Evolutionary conservation across 2,113 vertebrate genomes (phyloP).

Genomic region (Chaenogobius annularis): DNA sequence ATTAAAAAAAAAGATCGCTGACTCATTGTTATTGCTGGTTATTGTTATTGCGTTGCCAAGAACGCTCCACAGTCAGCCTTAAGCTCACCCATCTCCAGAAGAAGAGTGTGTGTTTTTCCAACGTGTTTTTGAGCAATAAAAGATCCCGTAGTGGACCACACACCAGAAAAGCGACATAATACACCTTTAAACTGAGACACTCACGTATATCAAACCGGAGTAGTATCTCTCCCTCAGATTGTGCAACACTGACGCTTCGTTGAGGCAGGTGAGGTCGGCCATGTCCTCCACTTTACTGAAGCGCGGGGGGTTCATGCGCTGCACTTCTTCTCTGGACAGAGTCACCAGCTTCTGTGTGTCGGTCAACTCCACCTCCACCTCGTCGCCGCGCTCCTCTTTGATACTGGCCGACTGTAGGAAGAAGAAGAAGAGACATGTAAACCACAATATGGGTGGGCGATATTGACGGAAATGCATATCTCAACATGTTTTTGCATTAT

Average conservation of each 20-base stretch:
- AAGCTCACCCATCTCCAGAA: too few relatives aligned
- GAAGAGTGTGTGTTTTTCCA: too few relatives aligned
- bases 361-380: slow-evolving; percentile 82
- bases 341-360: slow-evolving; percentile 75
- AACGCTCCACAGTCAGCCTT: too few relatives aligned
- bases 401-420: slow-evolving; percentile 76
- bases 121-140: too few relatives aligned
- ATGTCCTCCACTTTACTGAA: slow-evolving; percentile 86
- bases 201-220: slow-evolving; percentile 83
- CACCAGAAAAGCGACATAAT: too few relatives aligned
- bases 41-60: too few relatives aligned
- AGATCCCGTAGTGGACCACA: too few relatives aligned
- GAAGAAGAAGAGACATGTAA: not conserved
- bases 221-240: slow-evolving; percentile 82
- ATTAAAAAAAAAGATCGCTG: too few relatives aligned
- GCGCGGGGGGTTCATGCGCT: slow-evolving; percentile 83
- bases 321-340: slow-evolving; percentile 79
- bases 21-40: too few relatives aligned
- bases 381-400: slow-evolving; percentile 76
- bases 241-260: slow-evolving; percentile 82
- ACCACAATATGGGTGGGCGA: too few relatives aligned
- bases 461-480: too few relatives aligned
- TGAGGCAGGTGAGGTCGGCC: slow-evolving; percentile 85
- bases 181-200: slow-evolving; percentile 19
- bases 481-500: too few relatives aligned